Evolutionary conservation across 53 echinoderm and acorn worm species (phyloP), one percentile per base, ranked within the genome.

Genomic region (Apostichopus leukothele): DNA sequence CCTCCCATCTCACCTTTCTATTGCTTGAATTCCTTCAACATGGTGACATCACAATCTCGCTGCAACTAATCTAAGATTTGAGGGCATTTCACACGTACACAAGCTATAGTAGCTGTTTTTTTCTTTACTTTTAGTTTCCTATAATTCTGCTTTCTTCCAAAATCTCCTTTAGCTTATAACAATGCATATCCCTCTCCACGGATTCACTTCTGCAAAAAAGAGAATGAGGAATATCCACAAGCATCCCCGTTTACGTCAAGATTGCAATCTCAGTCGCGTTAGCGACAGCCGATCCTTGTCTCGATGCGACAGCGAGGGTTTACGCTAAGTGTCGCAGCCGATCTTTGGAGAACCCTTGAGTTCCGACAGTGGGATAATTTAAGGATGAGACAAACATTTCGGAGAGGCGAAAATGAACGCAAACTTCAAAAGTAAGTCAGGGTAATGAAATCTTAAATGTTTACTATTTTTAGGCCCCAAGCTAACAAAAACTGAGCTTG

Each of bases 341-440:
- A 55, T 80, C 54, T 80, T 80, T 80, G n/a, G 55, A 80, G 80
- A 55, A 80, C 80, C 54, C 80, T 80, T 80, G 39, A 80, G 20
- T 80, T 53, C n/a, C 80, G 22, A 23, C 55, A 23, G 19, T 53
- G 59, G 20, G 54, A 80, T 80, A 54, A 53, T 80, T 80, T 80
- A 80, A 80, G 1, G 80, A 21, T 14, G 54, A 54, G 16, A 52
- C 68, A 68, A 80, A 80, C 54, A 80, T 55, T 53, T 80, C 59
- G 39, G 21, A 80, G 80, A 55, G 23, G 55, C 80, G 39, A 39
- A 3, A 80, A 55, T 23, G 23, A 55, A 20, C 21, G 23, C 23
- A 57, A 39, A 8, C 59, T 57, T 53, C 80, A 21, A 9, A 80
- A 51, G 80, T 11, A 77, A 80, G 55, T 50, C 54, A 57, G 21